phyloP scores from a whole-genome alignment of 2,113 vertebrate species.

The Actinemys pallida region DNA sequence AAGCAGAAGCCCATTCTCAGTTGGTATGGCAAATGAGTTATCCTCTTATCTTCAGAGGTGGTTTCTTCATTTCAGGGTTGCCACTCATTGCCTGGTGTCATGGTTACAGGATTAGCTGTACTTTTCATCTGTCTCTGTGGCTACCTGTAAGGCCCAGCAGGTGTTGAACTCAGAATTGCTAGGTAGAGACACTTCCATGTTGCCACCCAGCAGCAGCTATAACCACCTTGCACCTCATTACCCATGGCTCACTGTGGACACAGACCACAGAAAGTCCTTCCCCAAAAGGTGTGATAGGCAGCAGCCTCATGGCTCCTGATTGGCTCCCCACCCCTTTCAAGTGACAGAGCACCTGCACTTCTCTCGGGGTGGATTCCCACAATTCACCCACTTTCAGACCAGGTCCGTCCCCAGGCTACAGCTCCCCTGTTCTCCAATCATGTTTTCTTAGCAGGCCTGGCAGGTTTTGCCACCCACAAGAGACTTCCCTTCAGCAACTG shows the following conservation, averaged over 20 bases:
- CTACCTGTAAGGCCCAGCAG: too few species aligned
- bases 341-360: not conserved
- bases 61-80: not conserved
- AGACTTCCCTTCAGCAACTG: constrained; percentile 2
- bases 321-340: constrained; percentile 2
- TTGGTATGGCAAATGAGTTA: not conserved
- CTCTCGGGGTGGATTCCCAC: not conserved
- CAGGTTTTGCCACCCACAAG: not conserved
- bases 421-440: not conserved
- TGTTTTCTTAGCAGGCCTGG: not conserved
- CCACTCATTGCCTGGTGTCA: not conserved
- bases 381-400: not conserved
- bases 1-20: constrained; percentile 5
- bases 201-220: too few species aligned
- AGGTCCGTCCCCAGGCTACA: not conserved
- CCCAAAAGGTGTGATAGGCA: too few species aligned
- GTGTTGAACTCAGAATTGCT: too few species aligned
- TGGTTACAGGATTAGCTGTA: not conserved
- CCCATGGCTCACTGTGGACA: too few species aligned
- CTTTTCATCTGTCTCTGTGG: not conserved
- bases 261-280: too few species aligned
- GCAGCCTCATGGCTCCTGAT: too few species aligned
- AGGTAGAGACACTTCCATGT: too few species aligned
- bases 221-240: too few species aligned
- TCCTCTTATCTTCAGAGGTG: not conserved